These are phyloP conservation scores for Ictalurus punctatus DNA, from an alignment of 2,113 vertebrate genomes.

Conservation along the genomic window DNA sequence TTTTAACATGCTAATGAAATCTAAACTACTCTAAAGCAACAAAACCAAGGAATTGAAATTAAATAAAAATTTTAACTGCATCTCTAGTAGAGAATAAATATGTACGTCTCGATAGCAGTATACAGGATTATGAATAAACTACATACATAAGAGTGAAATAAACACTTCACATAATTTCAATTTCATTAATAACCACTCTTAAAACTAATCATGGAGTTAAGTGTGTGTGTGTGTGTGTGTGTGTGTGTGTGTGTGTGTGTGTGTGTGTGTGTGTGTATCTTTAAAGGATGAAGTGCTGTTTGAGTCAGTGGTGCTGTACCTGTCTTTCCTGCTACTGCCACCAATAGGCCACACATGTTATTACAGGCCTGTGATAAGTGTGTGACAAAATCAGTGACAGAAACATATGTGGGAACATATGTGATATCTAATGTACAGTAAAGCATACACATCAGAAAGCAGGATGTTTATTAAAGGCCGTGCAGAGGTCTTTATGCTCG, in stretches of 20 bases:
- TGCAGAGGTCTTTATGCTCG: conserved; percentile 4
- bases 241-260: not conserved
- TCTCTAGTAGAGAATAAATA: not conserved
- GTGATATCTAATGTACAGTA: not conserved
- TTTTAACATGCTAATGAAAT: not conserved
- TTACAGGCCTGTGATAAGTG: not conserved
- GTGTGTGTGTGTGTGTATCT: not conserved
- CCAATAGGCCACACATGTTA: conserved; percentile 51
- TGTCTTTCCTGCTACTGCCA: conserved; percentile 53
- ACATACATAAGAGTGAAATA: not conserved
- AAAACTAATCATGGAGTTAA: not conserved
- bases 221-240: not conserved
- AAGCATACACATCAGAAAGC: conserved; percentile 12
- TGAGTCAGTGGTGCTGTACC: not conserved
- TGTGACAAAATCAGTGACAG: not conserved
- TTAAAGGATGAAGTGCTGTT: not conserved
- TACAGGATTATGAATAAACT: not conserved
- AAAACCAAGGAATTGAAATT: not conserved
- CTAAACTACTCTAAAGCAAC: not conserved
- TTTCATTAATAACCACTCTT: not conserved
- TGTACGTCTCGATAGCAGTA: not conserved
- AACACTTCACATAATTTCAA: not conserved
- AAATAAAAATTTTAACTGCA: not conserved
- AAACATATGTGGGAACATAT: not conserved
- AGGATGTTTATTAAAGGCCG: not conserved